phyloP scores from a whole-genome alignment of 2,888 invertebrate species.

The Glaucopsyche alexis region DNA sequence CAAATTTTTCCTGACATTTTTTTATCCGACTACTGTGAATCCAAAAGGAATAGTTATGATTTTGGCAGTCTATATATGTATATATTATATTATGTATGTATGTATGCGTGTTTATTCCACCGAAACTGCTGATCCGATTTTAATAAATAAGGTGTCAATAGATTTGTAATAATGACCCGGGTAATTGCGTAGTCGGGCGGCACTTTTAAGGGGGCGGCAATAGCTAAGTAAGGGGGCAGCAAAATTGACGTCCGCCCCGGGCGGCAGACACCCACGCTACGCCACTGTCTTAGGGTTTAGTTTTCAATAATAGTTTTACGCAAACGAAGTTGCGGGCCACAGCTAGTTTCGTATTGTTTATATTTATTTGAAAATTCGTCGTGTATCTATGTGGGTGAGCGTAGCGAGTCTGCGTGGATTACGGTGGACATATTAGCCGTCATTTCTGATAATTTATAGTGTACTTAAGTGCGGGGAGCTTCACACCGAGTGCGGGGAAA shows the following conservation, averaged over 20 bases:
- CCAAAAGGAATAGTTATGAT: too few species aligned
- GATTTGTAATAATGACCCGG: too few species aligned
- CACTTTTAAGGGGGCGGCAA: too few species aligned
- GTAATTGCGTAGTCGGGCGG: too few species aligned
- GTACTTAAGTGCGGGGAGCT: background rate
- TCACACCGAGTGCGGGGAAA: background rate
- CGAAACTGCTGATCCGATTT: background rate
- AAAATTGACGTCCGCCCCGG: too few species aligned
- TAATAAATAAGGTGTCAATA: background rate
- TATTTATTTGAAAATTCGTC: background rate
- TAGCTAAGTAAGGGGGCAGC: too few species aligned
- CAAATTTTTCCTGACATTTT: background rate
- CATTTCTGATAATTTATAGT: constrained; percentile 35
- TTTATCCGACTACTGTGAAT: background rate
- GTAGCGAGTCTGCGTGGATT: background rate
- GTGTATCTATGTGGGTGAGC: background rate
- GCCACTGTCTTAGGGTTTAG: too few species aligned
- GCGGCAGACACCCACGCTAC: too few species aligned
- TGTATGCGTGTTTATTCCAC: too few species aligned
- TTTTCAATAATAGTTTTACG: too few species aligned
- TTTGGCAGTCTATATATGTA: too few species aligned
- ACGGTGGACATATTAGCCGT: constrained; percentile 33
- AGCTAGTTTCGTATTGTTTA: background rate
- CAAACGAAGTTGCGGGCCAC: background rate
- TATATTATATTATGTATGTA: too few species aligned